Conservation (phyloP, 2,888 invertebrate genomes). For the Brachypterus glaber region DNA sequence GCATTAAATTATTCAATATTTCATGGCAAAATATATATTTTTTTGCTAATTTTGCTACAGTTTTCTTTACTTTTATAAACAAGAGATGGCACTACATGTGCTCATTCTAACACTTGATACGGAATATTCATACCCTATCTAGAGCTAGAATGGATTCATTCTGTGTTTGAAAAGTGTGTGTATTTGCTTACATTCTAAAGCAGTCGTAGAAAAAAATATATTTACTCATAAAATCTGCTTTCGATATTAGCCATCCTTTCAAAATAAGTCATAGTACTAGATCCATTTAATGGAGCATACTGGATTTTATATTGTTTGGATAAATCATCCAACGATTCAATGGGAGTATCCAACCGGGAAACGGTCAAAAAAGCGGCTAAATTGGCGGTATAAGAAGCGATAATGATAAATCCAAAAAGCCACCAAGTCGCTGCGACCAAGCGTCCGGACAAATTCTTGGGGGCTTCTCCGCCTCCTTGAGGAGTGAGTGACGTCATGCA, state of each 20-base stretch:
- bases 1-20: too few relatives aligned
- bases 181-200: too few relatives aligned
- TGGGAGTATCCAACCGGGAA: constrained; percentile 83
- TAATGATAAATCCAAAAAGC: constrained; percentile 97
- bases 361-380: constrained; percentile 95
- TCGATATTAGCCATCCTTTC: constrained; percentile 94
- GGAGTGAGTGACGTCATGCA: constrained; percentile 98
- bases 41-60: too few relatives aligned
- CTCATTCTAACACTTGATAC: too few relatives aligned
- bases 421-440: constrained; percentile 97
- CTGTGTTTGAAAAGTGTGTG: too few relatives aligned
- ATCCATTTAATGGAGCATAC: constrained; percentile 84
- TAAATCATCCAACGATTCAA: constrained; percentile 88
- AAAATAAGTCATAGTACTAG: constrained; percentile 88
- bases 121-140: too few relatives aligned
- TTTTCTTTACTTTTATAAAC: too few relatives aligned
- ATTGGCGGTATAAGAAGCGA: constrained; percentile 97
- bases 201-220: too few relatives aligned
- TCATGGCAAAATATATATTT: too few relatives aligned
- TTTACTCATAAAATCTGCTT: constrained; percentile 86
- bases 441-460: constrained; percentile 90
- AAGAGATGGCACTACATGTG: too few relatives aligned
- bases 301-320: constrained; percentile 88
- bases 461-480: constrained; percentile 90
- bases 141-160: too few relatives aligned